phyloP scores from a whole-genome alignment of 2,113 vertebrate genomes.

The Melospiza melodia region DNA sequence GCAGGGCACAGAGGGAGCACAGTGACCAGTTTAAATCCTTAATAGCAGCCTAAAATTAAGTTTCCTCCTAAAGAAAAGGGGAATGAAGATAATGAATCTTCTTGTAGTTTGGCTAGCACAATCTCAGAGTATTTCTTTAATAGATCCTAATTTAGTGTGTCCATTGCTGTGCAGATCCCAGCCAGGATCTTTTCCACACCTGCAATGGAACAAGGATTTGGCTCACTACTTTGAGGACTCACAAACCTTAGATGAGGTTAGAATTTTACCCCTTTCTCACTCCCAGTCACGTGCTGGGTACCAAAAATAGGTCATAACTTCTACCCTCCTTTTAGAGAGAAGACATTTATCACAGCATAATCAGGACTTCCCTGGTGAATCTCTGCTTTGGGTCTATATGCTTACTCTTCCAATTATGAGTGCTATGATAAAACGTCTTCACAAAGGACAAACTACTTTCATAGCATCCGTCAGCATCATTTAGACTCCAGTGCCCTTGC shows the following conservation, averaged over 20 bases:
- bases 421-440: background rate
- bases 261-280: background rate
- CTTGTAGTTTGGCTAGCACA: background rate
- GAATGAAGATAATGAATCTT: background rate
- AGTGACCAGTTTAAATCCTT: background rate
- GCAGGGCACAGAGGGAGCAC: background rate
- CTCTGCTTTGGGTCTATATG: background rate
- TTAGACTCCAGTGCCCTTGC: constrained; percentile 9
- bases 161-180: background rate
- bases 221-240: background rate
- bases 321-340: background rate
- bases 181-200: background rate
- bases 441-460: constrained; percentile 5
- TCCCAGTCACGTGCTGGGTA: background rate
- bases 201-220: background rate
- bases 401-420: background rate
- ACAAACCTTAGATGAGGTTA: background rate
- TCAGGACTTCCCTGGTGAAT: background rate
- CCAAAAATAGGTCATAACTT: background rate
- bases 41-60: background rate
- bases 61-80: background rate
- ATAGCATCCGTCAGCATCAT: background rate
- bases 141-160: background rate
- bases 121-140: background rate
- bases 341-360: background rate